Conservation (phyloP, 1,140 invertebrate genomes). For the Tribolium castaneum region DNA sequence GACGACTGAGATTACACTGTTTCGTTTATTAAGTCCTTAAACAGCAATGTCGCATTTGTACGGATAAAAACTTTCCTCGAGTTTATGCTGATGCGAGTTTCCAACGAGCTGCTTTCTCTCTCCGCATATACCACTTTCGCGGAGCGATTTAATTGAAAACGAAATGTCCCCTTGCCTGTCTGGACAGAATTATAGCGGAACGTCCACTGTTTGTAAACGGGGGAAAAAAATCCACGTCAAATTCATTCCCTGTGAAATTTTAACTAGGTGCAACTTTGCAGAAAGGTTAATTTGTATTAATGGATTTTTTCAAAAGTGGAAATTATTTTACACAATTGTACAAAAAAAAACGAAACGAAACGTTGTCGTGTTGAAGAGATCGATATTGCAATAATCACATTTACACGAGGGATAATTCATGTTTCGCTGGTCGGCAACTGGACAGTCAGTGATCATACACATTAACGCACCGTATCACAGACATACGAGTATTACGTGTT, state of each 20-base stretch:
- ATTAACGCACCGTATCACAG: slow-evolving; percentile 15
- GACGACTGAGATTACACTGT: slow-evolving; percentile 8
- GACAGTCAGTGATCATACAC: slow-evolving; percentile 11
- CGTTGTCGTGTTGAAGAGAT: neutral
- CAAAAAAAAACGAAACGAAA: too few species aligned
- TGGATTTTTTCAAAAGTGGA: neutral
- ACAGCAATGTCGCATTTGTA: slow-evolving; percentile 21
- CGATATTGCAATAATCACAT: slow-evolving; percentile 22
- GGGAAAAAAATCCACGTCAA: neutral
- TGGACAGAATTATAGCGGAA: neutral
- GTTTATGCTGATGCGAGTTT: slow-evolving; percentile 25
- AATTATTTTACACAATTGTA: neutral
- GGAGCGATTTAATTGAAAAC: slow-evolving; percentile 23
- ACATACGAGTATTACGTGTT: slow-evolving; percentile 17
- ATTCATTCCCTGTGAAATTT: neutral
- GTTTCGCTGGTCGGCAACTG: neutral
- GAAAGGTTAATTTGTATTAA: neutral
- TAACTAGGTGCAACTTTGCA: neutral
- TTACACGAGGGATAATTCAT: slow-evolving; percentile 12
- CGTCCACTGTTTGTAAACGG: neutral
- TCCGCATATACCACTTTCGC: neutral
- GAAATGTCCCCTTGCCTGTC: neutral
- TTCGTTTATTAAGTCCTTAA: slow-evolving; percentile 29
- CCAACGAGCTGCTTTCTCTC: slow-evolving; percentile 2
- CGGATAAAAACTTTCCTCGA: slow-evolving; percentile 13